A percentile compares a stretch with the other conserved stretches of the same genome.
Conservation (phyloP, 1,140 invertebrate genomes). For the Calosoma granatense region DNA sequence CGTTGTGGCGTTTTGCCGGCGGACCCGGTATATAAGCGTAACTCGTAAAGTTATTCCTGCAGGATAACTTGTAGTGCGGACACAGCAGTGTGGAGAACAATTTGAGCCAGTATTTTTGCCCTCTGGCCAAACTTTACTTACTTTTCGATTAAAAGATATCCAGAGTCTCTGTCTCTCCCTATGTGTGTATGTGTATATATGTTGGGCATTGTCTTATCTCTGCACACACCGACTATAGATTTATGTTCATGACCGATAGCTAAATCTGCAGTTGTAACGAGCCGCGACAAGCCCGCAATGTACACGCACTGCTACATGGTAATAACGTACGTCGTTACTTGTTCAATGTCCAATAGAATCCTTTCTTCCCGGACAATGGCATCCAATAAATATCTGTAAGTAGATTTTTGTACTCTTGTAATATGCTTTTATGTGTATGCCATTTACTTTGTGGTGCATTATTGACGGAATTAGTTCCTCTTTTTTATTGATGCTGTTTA, state of each 20-base stretch:
- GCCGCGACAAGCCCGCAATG: neutral
- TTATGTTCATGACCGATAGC: constrained; percentile 2
- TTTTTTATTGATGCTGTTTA: neutral
- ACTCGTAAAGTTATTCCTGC: neutral
- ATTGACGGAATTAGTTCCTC: neutral
- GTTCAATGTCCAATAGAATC: neutral
- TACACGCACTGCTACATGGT: neutral
- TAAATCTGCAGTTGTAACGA: constrained; percentile 5
- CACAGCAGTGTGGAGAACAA: too few relatives aligned
- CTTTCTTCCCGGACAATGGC: neutral
- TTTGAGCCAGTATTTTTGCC: too few relatives aligned
- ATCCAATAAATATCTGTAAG: neutral
- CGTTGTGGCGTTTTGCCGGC: neutral
- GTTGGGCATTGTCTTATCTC: constrained; percentile 4
- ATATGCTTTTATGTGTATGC: neutral
- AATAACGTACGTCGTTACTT: constrained; percentile 6
- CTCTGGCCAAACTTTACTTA: too few relatives aligned
- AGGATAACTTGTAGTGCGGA: neutral
- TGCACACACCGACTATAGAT: neutral
- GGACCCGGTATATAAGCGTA: too few relatives aligned
- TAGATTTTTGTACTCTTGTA: neutral
- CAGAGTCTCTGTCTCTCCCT: too few relatives aligned
- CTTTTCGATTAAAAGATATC: too few relatives aligned
- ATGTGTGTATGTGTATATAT: too few relatives aligned
- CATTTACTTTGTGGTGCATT: neutral